Evolutionary conservation across 1,140 invertebrate species (phyloP), one percentile per base, ranked within the genome.

Genomic region (Drosophila ercepeae): DNA sequence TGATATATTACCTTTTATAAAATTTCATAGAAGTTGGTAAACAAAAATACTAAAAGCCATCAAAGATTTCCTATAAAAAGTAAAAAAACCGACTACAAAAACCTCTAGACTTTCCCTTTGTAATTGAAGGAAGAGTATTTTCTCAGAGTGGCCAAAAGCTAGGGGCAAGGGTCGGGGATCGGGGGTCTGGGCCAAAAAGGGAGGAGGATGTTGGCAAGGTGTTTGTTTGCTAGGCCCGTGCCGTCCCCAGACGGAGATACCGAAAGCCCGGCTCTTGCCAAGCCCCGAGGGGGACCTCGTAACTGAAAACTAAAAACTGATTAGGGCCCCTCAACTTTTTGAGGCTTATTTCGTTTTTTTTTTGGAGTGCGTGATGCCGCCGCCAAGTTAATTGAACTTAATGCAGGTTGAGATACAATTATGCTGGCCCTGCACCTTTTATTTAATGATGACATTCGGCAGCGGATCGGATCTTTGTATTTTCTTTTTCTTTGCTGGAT

Each of bases 141-240:
- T 13, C 4, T n/a, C 3, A 45, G 42, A 21, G 41, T 27, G 11
- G 18, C 13, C 13, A 18, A 44, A 9, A 21, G 51, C 19, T 9
- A 11, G 21, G 21, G 2, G 14, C n/a, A n/a, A n/a, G n/a, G n/a
- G n/a, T n/a, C n/a, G n/a, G n/a, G n/a, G n/a, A n/a, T n/a, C n/a
- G n/a, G n/a, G n/a, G n/a, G n/a, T 21, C 29, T 4, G 6, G 29
- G 29, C 6, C 3, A 4, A 14, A 39, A 29, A 7, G 8, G 11
- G 5, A 16, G 39, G 13, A 39, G 14, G 19, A 53, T 41, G 36
- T 44, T n/a, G 48, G 57, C 75, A 78, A 78, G 74, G 75, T 77
- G 75, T 78, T 72, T 71, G 75, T 50, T 73, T 25, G 59, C 74
- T 77, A 76, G 74, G 58, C 73, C 71, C 65, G 64, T 53, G 57